Evolutionary conservation across 64 coral and sea anemone genomes (phyloP).

Genomic region (Stichodactyla mertensii): DNA sequence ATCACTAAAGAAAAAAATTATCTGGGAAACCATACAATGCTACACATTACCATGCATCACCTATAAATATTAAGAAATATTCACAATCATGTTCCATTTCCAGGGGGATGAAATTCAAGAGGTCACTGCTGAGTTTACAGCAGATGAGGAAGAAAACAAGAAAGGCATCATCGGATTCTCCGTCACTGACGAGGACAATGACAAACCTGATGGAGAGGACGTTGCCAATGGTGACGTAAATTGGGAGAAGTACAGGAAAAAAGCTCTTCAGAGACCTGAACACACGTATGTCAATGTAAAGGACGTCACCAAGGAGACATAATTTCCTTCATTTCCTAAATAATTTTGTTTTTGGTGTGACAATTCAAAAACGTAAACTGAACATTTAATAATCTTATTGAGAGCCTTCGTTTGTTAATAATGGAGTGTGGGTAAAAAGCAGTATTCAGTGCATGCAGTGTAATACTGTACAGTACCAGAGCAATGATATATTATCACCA

Average conservation of each 20-base stretch:
- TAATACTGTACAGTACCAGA: no score
- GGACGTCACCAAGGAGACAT: background rate
- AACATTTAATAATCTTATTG: no score
- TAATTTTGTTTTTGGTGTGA: background rate
- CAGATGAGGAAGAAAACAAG: conserved; percentile 13
- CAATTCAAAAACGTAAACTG: background rate
- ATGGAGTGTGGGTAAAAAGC: no score
- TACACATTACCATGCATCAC: no score
- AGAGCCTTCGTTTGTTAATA: no score
- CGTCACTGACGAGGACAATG: conserved; percentile 1
- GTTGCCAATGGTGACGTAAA: conserved; percentile 16
- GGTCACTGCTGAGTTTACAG: conserved; percentile 22
- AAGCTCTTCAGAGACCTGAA: background rate
- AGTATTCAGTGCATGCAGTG: no score
- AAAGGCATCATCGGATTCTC: conserved; percentile 16
- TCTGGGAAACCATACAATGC: no score
- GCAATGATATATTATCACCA: no score
- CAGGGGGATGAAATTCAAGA: conserved; percentile 31
- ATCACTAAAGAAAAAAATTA: no score
- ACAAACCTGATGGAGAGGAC: background rate
- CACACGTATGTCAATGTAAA: conserved; percentile 5
- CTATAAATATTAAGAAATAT: no score
- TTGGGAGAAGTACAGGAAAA: conserved; percentile 3
- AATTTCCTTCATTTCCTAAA: background rate
- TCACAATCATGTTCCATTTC: background rate